Conservation (phyloP, 1,140 invertebrate species). For the Caenorhabditis inopinata region DNA sequence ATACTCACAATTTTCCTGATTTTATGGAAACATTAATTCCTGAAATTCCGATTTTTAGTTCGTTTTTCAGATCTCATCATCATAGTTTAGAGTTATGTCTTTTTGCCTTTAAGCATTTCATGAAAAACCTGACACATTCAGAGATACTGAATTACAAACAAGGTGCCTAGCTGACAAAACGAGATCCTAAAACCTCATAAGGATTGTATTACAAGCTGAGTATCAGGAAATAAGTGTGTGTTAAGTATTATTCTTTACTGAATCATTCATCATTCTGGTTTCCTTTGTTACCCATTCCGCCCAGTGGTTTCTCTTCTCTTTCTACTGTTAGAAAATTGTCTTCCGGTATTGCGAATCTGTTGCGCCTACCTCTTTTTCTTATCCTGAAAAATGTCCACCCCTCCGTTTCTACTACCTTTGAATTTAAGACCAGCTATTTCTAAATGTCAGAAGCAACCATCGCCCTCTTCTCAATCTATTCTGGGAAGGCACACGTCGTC, state of each 20-base stretch:
- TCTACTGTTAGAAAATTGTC: constrained; percentile 27
- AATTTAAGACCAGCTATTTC: no score
- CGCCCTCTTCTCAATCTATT: not conserved
- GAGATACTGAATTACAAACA: not conserved
- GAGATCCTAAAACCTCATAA: not conserved
- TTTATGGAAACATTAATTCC: no score
- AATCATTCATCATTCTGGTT: constrained; percentile 34
- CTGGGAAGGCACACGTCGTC: not conserved
- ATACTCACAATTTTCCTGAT: no score
- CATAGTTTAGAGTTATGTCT: no score
- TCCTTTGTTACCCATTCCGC: constrained; percentile 31
- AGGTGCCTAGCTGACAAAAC: not conserved
- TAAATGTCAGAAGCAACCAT: not conserved
- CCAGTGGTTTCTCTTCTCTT: constrained; percentile 1
- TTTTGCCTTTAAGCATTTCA: no score
- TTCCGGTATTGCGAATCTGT: constrained; percentile 30
- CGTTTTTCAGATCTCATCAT: no score
- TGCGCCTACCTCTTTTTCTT: constrained; percentile 23
- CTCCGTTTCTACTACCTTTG: no score
- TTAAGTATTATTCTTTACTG: constrained; percentile 33
- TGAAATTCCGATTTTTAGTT: no score
- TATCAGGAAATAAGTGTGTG: constrained; percentile 16
- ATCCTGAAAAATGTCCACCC: constrained; percentile 3
- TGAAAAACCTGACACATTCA: not conserved
- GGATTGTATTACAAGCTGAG: constrained; percentile 24